phyloP scores from a whole-genome alignment of 2,797 vertebrate species.

The Phalanger gymnotis region DNA sequence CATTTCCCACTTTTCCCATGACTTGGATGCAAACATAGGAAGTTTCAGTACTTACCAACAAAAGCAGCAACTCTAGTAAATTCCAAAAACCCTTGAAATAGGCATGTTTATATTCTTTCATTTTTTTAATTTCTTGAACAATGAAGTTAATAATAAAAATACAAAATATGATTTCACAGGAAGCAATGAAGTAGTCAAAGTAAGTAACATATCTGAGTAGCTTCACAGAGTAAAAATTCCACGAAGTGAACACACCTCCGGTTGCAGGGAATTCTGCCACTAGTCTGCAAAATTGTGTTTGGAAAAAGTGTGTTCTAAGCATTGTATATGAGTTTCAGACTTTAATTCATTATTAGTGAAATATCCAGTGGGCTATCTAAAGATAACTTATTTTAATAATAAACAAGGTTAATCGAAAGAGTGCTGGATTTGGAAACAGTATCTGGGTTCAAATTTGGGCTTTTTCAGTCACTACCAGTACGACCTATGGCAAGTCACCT shows the following conservation, averaged over 20 bases:
- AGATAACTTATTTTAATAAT: constrained; percentile 9
- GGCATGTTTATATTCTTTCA: constrained; percentile 69
- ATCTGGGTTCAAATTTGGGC: not conserved
- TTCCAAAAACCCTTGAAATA: constrained; percentile 83
- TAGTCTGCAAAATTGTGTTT: constrained; percentile 78
- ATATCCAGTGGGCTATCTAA: constrained; percentile 32
- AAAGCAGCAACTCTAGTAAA: constrained; percentile 81
- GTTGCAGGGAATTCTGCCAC: constrained; percentile 84
- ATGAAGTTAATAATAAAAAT: constrained; percentile 78
- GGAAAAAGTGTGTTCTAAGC: constrained; percentile 43
- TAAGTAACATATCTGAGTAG: constrained; percentile 76
- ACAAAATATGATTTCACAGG: constrained; percentile 81
- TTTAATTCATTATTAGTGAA: constrained; percentile 13
- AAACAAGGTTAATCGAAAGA: not conserved
- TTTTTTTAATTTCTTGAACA: constrained; percentile 75
- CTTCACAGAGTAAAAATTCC: constrained; percentile 79
- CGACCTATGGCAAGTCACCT: not conserved
- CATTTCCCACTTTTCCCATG: not conserved
- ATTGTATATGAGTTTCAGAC: constrained; percentile 38
- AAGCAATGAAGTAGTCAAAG: constrained; percentile 82
- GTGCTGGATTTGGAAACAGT: not conserved
- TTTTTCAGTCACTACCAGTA: not conserved
- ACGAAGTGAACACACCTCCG: constrained; percentile 79
- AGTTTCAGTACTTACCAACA: constrained; percentile 76
- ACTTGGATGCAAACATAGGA: not conserved